Conservation (phyloP, 1,140 invertebrate species). For the Scylla paramamosain region DNA sequence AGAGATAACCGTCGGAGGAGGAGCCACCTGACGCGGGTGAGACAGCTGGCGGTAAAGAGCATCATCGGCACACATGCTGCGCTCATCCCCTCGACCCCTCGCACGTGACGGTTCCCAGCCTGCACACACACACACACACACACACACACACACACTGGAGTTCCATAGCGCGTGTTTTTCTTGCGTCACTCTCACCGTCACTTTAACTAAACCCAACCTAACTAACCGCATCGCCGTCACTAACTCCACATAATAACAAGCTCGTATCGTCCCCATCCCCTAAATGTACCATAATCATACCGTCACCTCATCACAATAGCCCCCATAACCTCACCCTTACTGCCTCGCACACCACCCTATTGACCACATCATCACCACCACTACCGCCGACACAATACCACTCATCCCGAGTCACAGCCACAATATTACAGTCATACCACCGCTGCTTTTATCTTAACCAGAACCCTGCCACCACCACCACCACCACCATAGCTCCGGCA, state of each 20-base stretch:
- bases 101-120: neutral
- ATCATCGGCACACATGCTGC: conserved; percentile 1
- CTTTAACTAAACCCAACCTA: neutral
- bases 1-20: neutral
- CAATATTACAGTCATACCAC: neutral
- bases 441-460: neutral
- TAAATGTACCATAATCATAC: too few relatives aligned
- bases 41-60: conserved; percentile 1
- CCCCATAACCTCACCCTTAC: neutral
- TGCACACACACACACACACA: conserved; percentile 20
- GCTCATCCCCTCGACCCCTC: conserved; percentile 8
- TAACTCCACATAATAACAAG: neutral
- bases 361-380: neutral
- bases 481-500: neutral
- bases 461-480: neutral
- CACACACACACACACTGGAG: neutral
- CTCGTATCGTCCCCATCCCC: too few relatives aligned
- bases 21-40: neutral
- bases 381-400: neutral
- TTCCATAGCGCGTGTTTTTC: neutral
- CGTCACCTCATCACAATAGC: too few relatives aligned
- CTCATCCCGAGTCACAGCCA: too few relatives aligned
- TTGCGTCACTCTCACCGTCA: neutral
- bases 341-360: neutral
- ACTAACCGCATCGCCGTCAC: neutral